Conservation (phyloP, 1,140 invertebrate species). For the Conus betulinus region DNA sequence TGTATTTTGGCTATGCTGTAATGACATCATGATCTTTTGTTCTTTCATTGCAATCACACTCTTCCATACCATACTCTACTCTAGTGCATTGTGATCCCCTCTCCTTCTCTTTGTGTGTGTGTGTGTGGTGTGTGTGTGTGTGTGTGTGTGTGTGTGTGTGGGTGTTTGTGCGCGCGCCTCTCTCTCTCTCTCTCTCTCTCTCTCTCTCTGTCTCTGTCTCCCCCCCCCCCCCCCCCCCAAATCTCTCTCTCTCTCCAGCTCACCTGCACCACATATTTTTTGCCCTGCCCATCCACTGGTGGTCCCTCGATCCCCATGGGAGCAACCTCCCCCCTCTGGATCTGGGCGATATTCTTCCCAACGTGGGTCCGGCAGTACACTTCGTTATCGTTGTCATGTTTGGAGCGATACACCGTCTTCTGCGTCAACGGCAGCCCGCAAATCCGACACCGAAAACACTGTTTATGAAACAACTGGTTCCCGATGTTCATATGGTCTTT, state of each 20-base stretch:
- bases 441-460: conserved; percentile 70
- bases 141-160: too few species aligned
- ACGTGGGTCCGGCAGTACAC: conserved; percentile 69
- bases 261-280: conserved; percentile 63
- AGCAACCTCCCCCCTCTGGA: conserved; percentile 55
- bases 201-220: background rate
- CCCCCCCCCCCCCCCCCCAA: too few species aligned
- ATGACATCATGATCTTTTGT: too few species aligned
- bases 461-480: conserved; percentile 70
- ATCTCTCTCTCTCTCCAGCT: background rate
- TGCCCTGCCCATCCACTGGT: conserved; percentile 24
- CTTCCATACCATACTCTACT: too few species aligned
- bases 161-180: too few species aligned
- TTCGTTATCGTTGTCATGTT: conserved; percentile 64
- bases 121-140: too few species aligned
- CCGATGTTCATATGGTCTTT: conserved; percentile 70
- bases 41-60: too few species aligned
- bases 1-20: too few species aligned
- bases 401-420: conserved; percentile 70
- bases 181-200: background rate
- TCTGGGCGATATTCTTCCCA: conserved; percentile 67
- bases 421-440: conserved; percentile 70
- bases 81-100: too few species aligned
- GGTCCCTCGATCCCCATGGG: conserved; percentile 42
- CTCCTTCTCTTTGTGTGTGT: too few species aligned